phyloP scores from a whole-genome alignment of 2,113 vertebrate species.

The Chauna torquata region DNA sequence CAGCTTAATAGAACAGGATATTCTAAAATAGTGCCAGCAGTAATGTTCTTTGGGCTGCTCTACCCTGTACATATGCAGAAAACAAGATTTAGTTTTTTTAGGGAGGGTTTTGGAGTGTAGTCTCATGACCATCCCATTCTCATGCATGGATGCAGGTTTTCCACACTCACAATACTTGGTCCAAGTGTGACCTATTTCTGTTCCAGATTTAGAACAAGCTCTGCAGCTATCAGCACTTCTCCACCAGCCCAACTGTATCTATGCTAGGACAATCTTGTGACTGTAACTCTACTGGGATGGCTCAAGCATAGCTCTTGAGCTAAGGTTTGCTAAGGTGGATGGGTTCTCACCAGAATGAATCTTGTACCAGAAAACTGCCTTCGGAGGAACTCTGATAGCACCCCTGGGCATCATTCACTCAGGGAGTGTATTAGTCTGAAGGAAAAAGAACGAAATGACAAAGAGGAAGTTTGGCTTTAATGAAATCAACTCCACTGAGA shows the following conservation, averaged over 20 bases:
- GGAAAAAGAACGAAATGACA: background rate
- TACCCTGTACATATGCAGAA: background rate
- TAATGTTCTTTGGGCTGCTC: background rate
- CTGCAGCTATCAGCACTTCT: background rate
- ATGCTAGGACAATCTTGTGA: fast-evolving
- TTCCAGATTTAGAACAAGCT: background rate
- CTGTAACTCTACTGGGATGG: background rate
- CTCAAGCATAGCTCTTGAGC: too few relatives aligned
- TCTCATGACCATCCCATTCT: background rate
- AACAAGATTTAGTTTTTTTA: background rate
- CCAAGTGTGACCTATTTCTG: background rate
- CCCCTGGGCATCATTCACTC: background rate
- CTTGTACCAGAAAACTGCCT: background rate
- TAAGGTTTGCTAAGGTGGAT: background rate
- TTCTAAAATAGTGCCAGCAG: background rate
- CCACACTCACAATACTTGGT: background rate
- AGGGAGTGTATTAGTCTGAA: background rate
- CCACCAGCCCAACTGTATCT: background rate
- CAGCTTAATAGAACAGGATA: background rate
- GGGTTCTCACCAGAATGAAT: background rate
- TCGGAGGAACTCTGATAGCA: background rate
- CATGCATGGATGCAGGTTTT: background rate
- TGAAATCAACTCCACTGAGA: background rate
- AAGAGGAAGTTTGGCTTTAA: background rate
- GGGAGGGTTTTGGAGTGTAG: background rate